Percentiles rank a stretch among this genome's conserved stretches.
These are phyloP conservation scores for Lytechinus pictus DNA, from an alignment of 35 echinoderm and acorn worm species.

Conservation along the genomic window DNA sequence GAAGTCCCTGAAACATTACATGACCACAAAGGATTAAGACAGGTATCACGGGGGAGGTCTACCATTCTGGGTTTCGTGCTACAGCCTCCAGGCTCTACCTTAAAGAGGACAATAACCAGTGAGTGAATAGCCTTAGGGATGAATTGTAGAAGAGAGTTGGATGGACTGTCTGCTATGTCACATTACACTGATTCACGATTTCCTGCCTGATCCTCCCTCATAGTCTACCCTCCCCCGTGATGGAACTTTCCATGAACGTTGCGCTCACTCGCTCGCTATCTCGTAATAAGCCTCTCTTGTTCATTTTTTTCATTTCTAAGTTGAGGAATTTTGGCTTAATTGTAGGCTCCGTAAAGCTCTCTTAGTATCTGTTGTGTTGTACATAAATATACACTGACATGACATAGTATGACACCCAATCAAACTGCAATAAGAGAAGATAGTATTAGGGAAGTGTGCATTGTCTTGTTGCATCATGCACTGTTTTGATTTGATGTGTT, in stretches of 20 bases:
- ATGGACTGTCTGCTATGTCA: constrained; percentile 25
- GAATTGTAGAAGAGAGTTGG: not conserved
- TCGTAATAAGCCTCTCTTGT: not conserved
- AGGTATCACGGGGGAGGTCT: not conserved
- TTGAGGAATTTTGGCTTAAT: not conserved
- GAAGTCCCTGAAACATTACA: not conserved
- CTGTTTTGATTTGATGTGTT: not conserved
- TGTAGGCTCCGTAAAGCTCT: not conserved
- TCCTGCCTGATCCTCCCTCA: not conserved
- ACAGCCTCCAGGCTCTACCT: not conserved
- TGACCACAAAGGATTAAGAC: not conserved
- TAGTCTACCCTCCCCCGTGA: not conserved
- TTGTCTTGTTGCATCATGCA: not conserved
- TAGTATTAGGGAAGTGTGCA: not conserved
- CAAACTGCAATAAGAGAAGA: not conserved
- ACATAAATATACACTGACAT: not conserved
- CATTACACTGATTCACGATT: constrained; percentile 31
- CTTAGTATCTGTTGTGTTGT: not conserved
- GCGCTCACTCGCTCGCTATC: not conserved
- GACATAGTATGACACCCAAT: not conserved
- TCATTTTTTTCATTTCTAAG: not conserved
- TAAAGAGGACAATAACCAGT: constrained; percentile 9
- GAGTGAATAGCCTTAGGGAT: not conserved
- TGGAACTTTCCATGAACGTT: constrained; percentile 34
- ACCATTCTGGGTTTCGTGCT: not conserved